Evolutionary conservation across 2,888 invertebrate genomes (phyloP).

Genomic region (Apodemia zela): DNA sequence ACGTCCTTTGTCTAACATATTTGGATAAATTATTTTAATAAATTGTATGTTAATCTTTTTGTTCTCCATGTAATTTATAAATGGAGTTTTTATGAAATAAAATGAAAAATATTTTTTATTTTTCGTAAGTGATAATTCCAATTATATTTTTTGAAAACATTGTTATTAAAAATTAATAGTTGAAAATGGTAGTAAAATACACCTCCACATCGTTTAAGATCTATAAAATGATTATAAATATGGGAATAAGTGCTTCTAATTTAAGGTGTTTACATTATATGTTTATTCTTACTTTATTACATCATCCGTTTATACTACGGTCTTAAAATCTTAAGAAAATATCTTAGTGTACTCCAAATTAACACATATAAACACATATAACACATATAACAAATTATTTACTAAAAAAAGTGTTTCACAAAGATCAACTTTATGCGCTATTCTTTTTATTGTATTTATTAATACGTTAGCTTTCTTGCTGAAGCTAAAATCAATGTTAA

Average conservation of each 20-base stretch:
- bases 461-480: no score
- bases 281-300: neutral
- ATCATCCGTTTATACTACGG: no score
- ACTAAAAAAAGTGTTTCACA: neutral
- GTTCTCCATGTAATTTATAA: no score
- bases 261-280: conserved; percentile 1
- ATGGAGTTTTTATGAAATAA: no score
- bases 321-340: no score
- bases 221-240: neutral
- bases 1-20: neutral
- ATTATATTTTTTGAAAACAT: neutral
- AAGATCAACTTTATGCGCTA: neutral
- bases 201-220: neutral
- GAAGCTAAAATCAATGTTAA: neutral
- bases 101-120: no score
- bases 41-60: no score
- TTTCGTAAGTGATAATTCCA: no score
- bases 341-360: no score
- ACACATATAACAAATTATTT: neutral
- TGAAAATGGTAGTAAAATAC: neutral
- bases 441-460: neutral
- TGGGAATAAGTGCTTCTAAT: conserved; percentile 1
- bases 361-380: no score
- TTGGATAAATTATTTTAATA: neutral
- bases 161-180: neutral